A percentile compares a stretch with the other conserved stretches of the same genome.
Conservation (phyloP, 2,113 vertebrate genomes). For the Myotis yumanensis region DNA sequence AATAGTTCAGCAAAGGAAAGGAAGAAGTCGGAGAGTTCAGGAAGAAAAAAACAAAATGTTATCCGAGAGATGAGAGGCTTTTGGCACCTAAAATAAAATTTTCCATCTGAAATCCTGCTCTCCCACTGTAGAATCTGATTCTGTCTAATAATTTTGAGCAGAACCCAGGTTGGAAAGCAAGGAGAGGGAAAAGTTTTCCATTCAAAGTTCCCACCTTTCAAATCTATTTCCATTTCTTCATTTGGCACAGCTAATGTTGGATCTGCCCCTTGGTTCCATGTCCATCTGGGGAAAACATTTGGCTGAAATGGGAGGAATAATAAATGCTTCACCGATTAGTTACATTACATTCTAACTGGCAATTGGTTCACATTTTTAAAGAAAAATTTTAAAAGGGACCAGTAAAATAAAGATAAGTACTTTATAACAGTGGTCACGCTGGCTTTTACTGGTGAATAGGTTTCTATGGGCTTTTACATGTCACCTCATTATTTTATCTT, state of each 20-base stretch:
- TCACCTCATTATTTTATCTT: background rate
- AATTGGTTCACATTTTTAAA: conserved; percentile 25
- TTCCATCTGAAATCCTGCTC: conserved; percentile 47
- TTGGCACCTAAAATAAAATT: conserved; percentile 33
- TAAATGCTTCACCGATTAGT: conserved; percentile 50
- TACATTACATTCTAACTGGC: background rate
- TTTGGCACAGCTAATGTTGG: conserved; percentile 32
- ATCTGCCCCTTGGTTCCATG: background rate
- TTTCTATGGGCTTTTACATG: background rate
- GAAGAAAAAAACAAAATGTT: conserved; percentile 29
- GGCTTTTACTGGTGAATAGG: background rate
- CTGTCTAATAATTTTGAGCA: conserved; percentile 27
- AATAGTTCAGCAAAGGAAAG: background rate
- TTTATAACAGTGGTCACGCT: background rate
- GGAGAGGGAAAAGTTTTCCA: conserved; percentile 57
- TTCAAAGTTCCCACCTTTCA: conserved; percentile 62
- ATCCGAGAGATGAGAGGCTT: background rate
- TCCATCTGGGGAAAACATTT: conserved; percentile 65
- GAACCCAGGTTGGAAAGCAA: conserved; percentile 43
- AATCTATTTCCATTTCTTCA: conserved; percentile 70
- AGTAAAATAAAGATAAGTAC: background rate
- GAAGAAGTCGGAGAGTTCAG: conserved; percentile 10
- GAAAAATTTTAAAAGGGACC: background rate
- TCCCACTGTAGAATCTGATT: conserved; percentile 28
- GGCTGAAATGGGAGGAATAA: conserved; percentile 43